These are phyloP conservation scores for Glaucopsyche alexis DNA, from an alignment of 2,888 invertebrate genomes.

Conservation along the genomic window DNA sequence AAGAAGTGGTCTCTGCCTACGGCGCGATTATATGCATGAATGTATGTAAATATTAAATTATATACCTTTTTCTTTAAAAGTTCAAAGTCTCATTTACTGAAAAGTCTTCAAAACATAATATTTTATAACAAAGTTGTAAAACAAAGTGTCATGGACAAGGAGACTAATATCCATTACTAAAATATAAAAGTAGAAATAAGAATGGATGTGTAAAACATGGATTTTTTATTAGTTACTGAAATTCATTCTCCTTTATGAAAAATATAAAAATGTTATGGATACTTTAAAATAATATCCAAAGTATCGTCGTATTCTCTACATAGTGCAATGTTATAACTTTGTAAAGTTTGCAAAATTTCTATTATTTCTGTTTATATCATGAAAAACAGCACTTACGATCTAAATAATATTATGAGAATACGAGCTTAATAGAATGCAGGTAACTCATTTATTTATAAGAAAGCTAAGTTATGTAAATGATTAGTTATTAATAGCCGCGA, in stretches of 20 bases:
- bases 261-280: slow-evolving; percentile 3
- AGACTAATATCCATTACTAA: not conserved
- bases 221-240: not conserved
- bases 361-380: too few relatives aligned
- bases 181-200: not conserved
- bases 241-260: not conserved
- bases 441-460: not conserved
- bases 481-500: slow-evolving; percentile 2
- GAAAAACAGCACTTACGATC: too few relatives aligned
- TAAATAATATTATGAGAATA: not conserved
- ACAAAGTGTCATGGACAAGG: not conserved
- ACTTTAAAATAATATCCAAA: not conserved
- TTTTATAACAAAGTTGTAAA: not conserved
- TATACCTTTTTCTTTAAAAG: too few relatives aligned
- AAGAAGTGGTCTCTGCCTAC: too few relatives aligned
- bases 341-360: too few relatives aligned
- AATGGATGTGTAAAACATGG: not conserved
- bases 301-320: not conserved
- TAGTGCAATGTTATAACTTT: not conserved
- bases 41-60: too few relatives aligned
- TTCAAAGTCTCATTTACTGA: too few relatives aligned
- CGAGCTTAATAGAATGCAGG: not conserved
- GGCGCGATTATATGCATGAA: too few relatives aligned
- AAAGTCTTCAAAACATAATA: too few relatives aligned
- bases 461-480: slow-evolving; percentile 9